A percentile compares a stretch with the other conserved stretches of the same genome.
These are phyloP conservation scores for Urocyon cinereoargenteus DNA, from an alignment of 2,797 vertebrate species.

Conservation along the genomic window DNA sequence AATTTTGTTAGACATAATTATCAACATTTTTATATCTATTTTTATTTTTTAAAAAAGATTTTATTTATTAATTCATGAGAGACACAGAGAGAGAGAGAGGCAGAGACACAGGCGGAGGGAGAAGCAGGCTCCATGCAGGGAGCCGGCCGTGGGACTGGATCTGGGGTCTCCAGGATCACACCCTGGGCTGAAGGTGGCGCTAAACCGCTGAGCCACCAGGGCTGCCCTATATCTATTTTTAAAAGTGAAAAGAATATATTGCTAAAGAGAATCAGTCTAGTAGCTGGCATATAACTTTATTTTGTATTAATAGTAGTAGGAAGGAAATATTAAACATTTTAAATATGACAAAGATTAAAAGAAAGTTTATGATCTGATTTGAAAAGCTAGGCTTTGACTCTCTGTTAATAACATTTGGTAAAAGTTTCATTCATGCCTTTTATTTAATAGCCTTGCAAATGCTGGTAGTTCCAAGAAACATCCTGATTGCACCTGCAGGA, in stretches of 20 bases:
- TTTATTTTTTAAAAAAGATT: neutral
- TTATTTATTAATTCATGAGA: too few species aligned
- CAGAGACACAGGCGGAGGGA: too few species aligned
- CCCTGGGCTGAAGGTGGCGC: too few species aligned
- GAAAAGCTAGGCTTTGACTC: neutral
- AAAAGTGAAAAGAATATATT: neutral
- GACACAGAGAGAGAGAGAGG: too few species aligned
- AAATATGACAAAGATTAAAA: neutral
- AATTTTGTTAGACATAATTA: conserved; percentile 5
- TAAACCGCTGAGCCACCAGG: too few species aligned
- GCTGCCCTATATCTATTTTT: neutral
- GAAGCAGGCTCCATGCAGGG: too few species aligned
- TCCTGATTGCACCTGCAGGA: neutral
- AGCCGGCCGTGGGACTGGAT: too few species aligned
- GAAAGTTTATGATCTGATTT: neutral
- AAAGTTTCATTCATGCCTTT: neutral
- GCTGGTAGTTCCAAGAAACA: neutral
- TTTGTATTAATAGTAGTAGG: neutral
- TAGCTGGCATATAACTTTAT: neutral
- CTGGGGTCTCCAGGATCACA: too few species aligned
- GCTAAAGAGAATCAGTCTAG: neutral
- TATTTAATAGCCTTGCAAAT: neutral
- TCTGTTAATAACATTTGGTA: neutral
- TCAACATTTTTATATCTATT: neutral
- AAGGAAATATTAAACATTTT: neutral